A percentile compares a stretch with the other conserved stretches of the same genome.
Conservation (phyloP, 2,888 invertebrate species). For the Aporophyla nigra region DNA sequence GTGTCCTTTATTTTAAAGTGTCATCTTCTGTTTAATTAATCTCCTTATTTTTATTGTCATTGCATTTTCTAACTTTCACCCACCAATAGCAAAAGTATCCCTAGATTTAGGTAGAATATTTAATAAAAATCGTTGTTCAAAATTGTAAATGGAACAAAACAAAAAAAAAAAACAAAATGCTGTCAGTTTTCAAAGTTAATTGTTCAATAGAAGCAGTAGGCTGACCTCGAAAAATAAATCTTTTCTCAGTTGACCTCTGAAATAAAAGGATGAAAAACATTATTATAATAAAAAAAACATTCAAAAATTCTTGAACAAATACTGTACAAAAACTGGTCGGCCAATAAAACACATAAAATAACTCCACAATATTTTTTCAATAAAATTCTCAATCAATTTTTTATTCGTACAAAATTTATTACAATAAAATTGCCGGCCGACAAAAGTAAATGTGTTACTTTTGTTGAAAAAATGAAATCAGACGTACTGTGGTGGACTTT, state of each 20-base stretch:
- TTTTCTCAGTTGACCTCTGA: neutral
- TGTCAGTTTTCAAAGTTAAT: neutral
- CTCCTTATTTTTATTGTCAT: too few relatives aligned
- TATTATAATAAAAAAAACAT: neutral
- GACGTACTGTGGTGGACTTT: conserved; percentile 49
- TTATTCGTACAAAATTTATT: conserved; percentile 70
- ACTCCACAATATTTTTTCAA: conserved; percentile 63
- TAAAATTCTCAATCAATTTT: conserved; percentile 68
- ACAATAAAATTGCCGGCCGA: conserved; percentile 46
- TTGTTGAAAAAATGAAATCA: conserved; percentile 62
- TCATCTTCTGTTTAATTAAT: too few relatives aligned
- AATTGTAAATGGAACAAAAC: neutral
- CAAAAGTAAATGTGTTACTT: conserved; percentile 59
- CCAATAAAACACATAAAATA: conserved; percentile 57
- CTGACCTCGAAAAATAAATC: conserved; percentile 4
- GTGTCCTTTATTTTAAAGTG: too few relatives aligned
- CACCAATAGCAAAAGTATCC: neutral
- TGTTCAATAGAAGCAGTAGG: neutral
- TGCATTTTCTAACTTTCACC: neutral
- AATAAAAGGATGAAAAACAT: neutral
- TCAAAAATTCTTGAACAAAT: neutral
- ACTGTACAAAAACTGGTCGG: conserved; percentile 4
- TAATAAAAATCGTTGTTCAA: too few relatives aligned
- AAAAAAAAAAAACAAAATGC: neutral
- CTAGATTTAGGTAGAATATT: neutral